Evolutionary conservation across 2,888 invertebrate genomes (phyloP).

Genomic region (Conomelus anceps): DNA sequence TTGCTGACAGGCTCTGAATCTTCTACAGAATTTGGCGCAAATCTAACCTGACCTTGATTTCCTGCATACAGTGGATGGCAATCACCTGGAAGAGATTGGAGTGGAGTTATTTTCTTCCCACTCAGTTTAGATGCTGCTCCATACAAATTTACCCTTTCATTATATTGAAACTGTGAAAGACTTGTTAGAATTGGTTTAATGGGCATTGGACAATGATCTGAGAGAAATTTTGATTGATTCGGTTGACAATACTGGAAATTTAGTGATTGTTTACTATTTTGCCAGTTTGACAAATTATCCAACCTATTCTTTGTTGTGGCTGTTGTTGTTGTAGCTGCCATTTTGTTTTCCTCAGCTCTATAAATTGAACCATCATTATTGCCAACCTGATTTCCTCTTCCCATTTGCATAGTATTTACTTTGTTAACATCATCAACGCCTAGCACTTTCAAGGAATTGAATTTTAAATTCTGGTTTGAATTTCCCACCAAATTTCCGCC

Average conservation of each 20-base stretch:
- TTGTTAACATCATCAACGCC: background rate
- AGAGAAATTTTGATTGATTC: background rate
- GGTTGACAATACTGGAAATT: too few relatives aligned
- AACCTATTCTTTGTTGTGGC: too few relatives aligned
- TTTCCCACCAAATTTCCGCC: background rate
- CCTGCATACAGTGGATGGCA: background rate
- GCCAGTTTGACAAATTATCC: too few relatives aligned
- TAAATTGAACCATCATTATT: background rate
- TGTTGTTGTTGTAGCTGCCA: too few relatives aligned
- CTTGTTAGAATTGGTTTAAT: background rate
- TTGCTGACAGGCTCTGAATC: background rate
- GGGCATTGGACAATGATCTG: background rate
- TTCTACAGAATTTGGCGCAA: background rate
- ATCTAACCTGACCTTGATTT: background rate
- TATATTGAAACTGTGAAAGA: too few relatives aligned
- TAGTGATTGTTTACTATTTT: too few relatives aligned
- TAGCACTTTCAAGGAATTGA: background rate
- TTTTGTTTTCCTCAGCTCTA: background rate
- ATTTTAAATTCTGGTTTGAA: background rate
- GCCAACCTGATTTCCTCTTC: background rate
- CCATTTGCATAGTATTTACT: too few relatives aligned
- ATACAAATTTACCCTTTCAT: too few relatives aligned
- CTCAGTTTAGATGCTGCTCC: too few relatives aligned
- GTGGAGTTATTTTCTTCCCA: background rate
- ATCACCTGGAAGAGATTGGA: background rate